These are phyloP conservation scores for Spheniscus humboldti DNA, from an alignment of 2,797 vertebrate species.

Conservation along the genomic window DNA sequence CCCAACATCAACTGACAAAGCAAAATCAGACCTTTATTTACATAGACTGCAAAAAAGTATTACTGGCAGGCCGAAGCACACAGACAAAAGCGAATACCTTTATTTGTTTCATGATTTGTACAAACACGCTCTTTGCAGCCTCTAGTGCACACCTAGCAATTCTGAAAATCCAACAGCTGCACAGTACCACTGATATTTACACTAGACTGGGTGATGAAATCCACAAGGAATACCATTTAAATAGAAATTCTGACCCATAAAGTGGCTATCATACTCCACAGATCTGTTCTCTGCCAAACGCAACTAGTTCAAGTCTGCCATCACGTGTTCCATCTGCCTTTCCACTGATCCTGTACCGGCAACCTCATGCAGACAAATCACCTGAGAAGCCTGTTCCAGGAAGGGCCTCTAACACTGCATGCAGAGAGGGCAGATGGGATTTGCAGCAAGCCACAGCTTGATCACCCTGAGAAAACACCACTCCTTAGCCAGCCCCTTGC, in stretches of 20 bases:
- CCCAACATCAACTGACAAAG: not conserved
- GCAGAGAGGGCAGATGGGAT: conserved; percentile 51
- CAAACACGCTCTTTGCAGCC: not conserved
- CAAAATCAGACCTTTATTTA: not conserved
- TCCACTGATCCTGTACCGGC: not conserved
- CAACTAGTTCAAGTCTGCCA: conserved; percentile 5
- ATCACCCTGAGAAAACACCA: conserved; percentile 18
- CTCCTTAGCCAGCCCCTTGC: not conserved
- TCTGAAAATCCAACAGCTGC: not conserved
- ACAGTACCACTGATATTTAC: not conserved
- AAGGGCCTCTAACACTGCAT: not conserved
- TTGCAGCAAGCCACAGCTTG: conserved; percentile 41
- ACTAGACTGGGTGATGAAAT: not conserved
- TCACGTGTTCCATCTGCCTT: conserved; percentile 15
- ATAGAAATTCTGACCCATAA: not conserved
- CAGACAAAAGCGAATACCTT: not conserved
- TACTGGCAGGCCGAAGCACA: not conserved
- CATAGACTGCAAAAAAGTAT: not conserved
- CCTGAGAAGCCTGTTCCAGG: not conserved
- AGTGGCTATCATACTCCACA: not conserved
- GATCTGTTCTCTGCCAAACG: not conserved
- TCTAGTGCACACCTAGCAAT: not conserved
- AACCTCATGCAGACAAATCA: not conserved
- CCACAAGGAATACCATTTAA: not conserved
- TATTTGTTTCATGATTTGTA: not conserved